Base-by-base conservation (phyloP, 2,113 vertebrate genomes). In the Lycaon pictus region DNA sequence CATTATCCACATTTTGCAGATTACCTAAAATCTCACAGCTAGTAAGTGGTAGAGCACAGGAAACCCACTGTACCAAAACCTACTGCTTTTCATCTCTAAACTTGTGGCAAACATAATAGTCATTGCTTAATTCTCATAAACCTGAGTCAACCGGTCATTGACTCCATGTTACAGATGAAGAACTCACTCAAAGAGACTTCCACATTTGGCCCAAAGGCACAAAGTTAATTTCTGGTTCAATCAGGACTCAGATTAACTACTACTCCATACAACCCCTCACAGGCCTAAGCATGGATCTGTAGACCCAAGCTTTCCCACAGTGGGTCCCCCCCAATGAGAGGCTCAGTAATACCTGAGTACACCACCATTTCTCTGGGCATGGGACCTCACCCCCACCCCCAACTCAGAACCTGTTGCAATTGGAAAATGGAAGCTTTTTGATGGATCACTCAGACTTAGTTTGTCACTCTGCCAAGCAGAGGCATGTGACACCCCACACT, bases 381-480 rank as follows among this genome's bases (percentile, higher is more conserved):
- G 9, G 29, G 9, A 13, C 53, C 22, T 51, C 7, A 15, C 29
- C 29, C 10, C 71, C 17, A 79, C 11, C 25, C 7, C n/a, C 48
- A 60, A 37, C 17, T 29, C 19, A 58, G 13, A 65, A 27, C 3
- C 56, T 19, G 10, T 25, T 9, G 1, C 51, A 27, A 3, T 27
- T 48, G 27, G 69, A 55, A 67, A 53, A 55, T 8, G 1, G 32
- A 67, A 20, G 27, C 27, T n/a, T 35, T 17, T 23, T 55, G 55
- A n/a, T 8, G 7, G 60, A 32, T 69, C 37, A 20, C 23, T 22
- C 19, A 11, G 17, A 32, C 20, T 8, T n/a, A 17, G 13, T 8
- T n/a, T 35, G 32, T 27, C 7, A 9, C 5, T 17, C 37, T 20
- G 16, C 11, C 23, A 13, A 27, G 10, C 15, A 11, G 0, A 29